phyloP scores from a whole-genome alignment of 2,888 invertebrate species.

The Campoplex nolae region DNA sequence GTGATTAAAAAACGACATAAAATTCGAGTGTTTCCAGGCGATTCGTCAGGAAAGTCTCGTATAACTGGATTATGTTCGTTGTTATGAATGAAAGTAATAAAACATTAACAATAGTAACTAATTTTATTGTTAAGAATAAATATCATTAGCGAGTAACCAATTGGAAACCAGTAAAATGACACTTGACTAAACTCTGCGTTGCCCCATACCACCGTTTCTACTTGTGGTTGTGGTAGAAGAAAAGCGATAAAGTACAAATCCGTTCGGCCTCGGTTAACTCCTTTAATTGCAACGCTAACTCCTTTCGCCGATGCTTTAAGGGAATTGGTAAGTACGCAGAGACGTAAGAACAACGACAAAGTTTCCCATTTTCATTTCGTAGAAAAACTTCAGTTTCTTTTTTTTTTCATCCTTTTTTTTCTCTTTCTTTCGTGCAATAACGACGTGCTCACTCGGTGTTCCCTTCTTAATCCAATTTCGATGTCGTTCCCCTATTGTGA shows the following conservation, averaged over 20 bases:
- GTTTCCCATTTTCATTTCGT: constrained; percentile 62
- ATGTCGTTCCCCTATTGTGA: constrained; percentile 32
- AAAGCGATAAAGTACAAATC: constrained; percentile 71
- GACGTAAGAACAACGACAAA: constrained; percentile 34
- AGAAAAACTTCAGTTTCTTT: constrained; percentile 42
- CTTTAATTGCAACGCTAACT: constrained; percentile 65
- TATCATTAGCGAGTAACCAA: constrained; percentile 15
- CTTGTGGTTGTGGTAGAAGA: constrained; percentile 3
- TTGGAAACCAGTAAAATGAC: constrained; percentile 55
- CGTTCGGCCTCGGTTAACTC: constrained; percentile 72
- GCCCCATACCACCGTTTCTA: background rate
- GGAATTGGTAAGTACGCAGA: constrained; percentile 1
- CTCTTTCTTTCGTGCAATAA: constrained; percentile 27
- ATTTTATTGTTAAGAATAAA: constrained; percentile 1
- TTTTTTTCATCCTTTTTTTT: constrained; percentile 21
- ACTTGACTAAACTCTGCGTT: constrained; percentile 41
- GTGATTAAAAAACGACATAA: background rate
- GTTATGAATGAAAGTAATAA: constrained; percentile 5
- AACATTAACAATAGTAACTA: background rate
- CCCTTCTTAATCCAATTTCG: constrained; percentile 62
- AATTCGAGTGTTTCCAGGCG: background rate
- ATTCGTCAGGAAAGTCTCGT: background rate
- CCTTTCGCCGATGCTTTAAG: constrained; percentile 34
- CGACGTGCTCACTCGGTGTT: constrained; percentile 27
- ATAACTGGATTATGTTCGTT: background rate